Evolutionary conservation across 2,888 invertebrate species (phyloP).

Genomic region (Amiota mariae): DNA sequence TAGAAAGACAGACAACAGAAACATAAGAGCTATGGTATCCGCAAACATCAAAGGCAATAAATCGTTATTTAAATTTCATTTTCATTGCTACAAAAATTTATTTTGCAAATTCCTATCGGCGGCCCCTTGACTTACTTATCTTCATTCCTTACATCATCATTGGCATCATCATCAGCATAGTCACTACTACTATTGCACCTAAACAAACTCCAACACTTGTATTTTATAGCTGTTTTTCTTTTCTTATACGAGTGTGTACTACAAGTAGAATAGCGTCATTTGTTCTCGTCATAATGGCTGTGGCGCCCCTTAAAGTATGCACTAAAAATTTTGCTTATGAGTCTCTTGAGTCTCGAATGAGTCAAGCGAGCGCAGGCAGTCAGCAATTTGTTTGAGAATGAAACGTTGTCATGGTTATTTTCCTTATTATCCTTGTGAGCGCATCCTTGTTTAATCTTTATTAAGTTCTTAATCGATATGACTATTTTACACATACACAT

Average conservation of each 20-base stretch:
- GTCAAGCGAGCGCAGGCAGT: slow-evolving; percentile 38
- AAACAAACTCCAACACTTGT: no score
- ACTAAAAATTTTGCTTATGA: slow-evolving; percentile 57
- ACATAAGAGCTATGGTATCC: slow-evolving; percentile 39
- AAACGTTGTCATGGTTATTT: slow-evolving; percentile 30
- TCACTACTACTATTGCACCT: no score
- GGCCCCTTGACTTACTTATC: no score
- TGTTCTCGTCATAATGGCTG: slow-evolving; percentile 4
- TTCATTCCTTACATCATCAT: no score
- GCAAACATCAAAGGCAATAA: slow-evolving; percentile 65
- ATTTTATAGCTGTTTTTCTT: no score
- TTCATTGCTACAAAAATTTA: slow-evolving; percentile 59
- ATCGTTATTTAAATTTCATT: slow-evolving; percentile 69
- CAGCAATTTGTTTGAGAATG: slow-evolving; percentile 54
- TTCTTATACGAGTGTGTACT: no score
- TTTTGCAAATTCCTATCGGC: slow-evolving; percentile 55
- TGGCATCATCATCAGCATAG: no score
- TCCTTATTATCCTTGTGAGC: slow-evolving; percentile 48
- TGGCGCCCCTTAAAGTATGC: slow-evolving; percentile 48
- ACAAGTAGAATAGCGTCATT: not conserved
- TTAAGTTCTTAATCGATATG: slow-evolving; percentile 64
- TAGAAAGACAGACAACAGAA: slow-evolving; percentile 38
- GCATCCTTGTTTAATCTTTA: slow-evolving; percentile 54
- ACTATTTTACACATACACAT: slow-evolving; percentile 5
- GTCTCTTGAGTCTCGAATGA: slow-evolving; percentile 42